Base-by-base conservation (phyloP, 2,888 invertebrate genomes). In the Xestia ashworthii region DNA sequence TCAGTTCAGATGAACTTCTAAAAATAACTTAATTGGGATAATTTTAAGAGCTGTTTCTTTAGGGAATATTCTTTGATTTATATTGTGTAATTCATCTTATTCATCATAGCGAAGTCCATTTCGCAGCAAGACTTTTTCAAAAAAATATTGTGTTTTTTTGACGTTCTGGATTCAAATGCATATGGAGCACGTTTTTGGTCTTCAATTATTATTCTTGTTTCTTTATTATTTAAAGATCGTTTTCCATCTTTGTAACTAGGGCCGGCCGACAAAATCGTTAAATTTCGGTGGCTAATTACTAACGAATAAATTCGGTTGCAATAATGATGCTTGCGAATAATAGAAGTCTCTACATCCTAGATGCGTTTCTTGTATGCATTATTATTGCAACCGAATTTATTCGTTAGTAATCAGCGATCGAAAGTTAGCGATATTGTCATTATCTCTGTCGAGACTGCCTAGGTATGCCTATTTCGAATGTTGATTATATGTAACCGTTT, bases 401-500 rank as follows among this genome's bases (percentile, higher is more conserved):
- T n/a, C n/a, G n/a, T n/a, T n/a, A n/a, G n/a, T n/a, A n/a, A n/a
- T n/a, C n/a, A n/a, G n/a, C n/a, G n/a, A n/a, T n/a, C n/a, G n/a
- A n/a, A n/a, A n/a, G n/a, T n/a, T n/a, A n/a, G n/a, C n/a, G n/a
- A n/a, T n/a, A n/a, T n/a, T n/a, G n/a, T n/a, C n/a, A n/a, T n/a
- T n/a, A n/a, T n/a, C n/a, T n/a, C n/a, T n/a, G n/a, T n/a, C n/a
- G n/a, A n/a, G n/a, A n/a, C n/a, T n/a, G n/a, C n/a, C n/a, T n/a
- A 25, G 9, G 5, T 44, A n/a, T 25, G 19, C 19, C 2, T 9
- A 19, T 53, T 9, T 8, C 12, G 32, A 19, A 1, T 44, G 46
- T 11, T 48, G n/a, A 22, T 12, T 64, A 74, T 16, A 41, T 22
- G 53, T 48, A 68, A 50, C 81, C 82, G 75, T 82, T 85, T 82